These are phyloP conservation scores for Mola mola DNA, from an alignment of 2,113 vertebrate species.

Conservation along the genomic window DNA sequence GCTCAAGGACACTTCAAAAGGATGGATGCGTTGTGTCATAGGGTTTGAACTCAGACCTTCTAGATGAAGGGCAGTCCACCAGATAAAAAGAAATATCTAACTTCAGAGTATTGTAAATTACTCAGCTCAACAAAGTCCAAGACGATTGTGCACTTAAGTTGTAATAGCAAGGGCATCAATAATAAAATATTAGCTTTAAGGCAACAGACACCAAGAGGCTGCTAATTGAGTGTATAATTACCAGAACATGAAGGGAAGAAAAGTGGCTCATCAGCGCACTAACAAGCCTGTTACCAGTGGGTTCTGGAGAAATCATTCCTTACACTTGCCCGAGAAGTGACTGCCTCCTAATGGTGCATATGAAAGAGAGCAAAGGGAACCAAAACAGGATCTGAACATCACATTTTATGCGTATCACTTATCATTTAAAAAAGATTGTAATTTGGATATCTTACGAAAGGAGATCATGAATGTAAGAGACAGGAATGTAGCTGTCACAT, in stretches of 20 bases:
- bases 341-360: conserved; percentile 23
- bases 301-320: conserved; percentile 57
- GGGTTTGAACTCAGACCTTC: conserved; percentile 59
- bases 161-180: conserved; percentile 56
- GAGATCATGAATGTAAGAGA: neutral
- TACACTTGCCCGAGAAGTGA: conserved; percentile 47
- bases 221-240: conserved; percentile 79
- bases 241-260: conserved; percentile 65
- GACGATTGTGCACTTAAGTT: conserved; percentile 24
- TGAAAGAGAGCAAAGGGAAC: conserved; percentile 18
- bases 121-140: conserved; percentile 12
- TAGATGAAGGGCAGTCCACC: conserved; percentile 56
- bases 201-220: conserved; percentile 64
- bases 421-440: conserved; percentile 30
- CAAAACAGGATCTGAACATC: conserved; percentile 21
- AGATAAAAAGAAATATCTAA: conserved; percentile 29
- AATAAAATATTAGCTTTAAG: conserved; percentile 69
- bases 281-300: conserved; percentile 72
- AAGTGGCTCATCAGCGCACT: conserved; percentile 74
- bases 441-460: conserved; percentile 1
- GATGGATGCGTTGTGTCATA: conserved; percentile 64
- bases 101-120: conserved; percentile 26
- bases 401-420: neutral
- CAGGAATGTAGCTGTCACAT: neutral
- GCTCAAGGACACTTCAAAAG: conserved; percentile 70